Evolutionary conservation across 1,140 invertebrate species (phyloP).

Genomic region (Parasteatoda tepidariorum): DNA sequence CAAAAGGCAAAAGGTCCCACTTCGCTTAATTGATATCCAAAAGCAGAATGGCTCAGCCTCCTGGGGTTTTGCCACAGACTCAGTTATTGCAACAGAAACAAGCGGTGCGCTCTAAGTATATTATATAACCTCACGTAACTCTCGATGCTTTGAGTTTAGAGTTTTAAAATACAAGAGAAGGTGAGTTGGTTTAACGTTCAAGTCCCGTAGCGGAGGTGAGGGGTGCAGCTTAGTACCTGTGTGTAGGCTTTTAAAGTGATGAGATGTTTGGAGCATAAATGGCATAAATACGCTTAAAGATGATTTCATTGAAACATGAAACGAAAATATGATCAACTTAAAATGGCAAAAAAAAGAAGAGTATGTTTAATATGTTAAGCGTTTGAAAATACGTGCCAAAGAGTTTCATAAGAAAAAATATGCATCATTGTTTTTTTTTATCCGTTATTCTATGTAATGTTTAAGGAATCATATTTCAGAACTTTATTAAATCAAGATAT

Average conservation of each 20-base stretch:
- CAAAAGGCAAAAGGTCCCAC: conserved; percentile 55
- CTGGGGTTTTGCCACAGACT: conserved; percentile 1
- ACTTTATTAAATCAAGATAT: no score
- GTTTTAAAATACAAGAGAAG: conserved; percentile 40
- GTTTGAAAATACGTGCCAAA: no score
- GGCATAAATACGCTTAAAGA: background rate
- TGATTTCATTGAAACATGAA: no score
- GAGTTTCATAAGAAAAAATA: no score
- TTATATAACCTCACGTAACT: conserved; percentile 60
- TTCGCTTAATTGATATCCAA: conserved; percentile 56
- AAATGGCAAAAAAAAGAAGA: no score
- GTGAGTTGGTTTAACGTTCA: conserved; percentile 32
- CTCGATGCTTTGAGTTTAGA: conserved; percentile 52
- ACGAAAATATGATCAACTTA: no score
- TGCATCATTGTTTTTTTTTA: no score
- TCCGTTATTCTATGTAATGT: no score
- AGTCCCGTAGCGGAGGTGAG: background rate
- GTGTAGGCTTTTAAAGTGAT: conserved; percentile 25
- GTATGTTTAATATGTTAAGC: no score
- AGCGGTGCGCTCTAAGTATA: conserved; percentile 46
- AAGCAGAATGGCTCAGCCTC: conserved; percentile 35
- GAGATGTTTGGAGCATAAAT: background rate
- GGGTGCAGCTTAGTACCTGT: conserved; percentile 12
- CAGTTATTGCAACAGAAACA: conserved; percentile 42
- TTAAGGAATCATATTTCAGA: no score